Evolutionary conservation across 2,797 vertebrate genomes (phyloP).

Genomic region (Etheostoma perlongum): DNA sequence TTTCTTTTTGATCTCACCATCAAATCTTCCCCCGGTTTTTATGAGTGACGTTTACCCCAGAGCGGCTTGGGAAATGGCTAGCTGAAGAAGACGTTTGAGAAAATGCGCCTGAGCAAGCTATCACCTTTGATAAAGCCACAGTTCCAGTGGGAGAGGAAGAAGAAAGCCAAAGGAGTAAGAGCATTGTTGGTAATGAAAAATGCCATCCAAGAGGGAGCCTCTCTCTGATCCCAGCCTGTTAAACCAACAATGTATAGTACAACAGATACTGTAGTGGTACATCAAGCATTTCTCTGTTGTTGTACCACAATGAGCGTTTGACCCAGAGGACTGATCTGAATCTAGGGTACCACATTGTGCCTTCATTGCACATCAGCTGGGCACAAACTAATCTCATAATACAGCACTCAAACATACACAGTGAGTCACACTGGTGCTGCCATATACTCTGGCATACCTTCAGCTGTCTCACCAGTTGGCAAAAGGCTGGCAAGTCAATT

Average conservation of each 20-base stretch:
- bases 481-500: constrained; percentile 58
- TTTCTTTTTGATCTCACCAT: constrained; percentile 85
- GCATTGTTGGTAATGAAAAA: constrained; percentile 81
- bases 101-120: constrained; percentile 83
- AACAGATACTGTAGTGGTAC: constrained; percentile 59
- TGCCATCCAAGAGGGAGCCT: constrained; percentile 63
- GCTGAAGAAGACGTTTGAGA: constrained; percentile 82
- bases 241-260: constrained; percentile 67
- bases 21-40: constrained; percentile 77
- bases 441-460: constrained; percentile 60
- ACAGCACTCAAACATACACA: constrained; percentile 55
- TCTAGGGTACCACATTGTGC: constrained; percentile 63
- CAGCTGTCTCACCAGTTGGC: constrained; percentile 70
- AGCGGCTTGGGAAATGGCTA: constrained; percentile 77
- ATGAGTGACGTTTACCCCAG: constrained; percentile 80
- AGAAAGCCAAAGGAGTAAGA: constrained; percentile 71
- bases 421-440: constrained; percentile 51
- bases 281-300: constrained; percentile 65
- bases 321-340: constrained; percentile 72
- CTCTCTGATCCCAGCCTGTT: constrained; percentile 75
- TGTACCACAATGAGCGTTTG: constrained; percentile 58
- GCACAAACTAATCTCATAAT: constrained; percentile 77
- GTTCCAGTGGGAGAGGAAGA: constrained; percentile 75
- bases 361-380: constrained; percentile 81
- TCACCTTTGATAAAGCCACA: constrained; percentile 83